phyloP scores from a whole-genome alignment of 2,113 vertebrate genomes.

The Heterocephalus glaber region DNA sequence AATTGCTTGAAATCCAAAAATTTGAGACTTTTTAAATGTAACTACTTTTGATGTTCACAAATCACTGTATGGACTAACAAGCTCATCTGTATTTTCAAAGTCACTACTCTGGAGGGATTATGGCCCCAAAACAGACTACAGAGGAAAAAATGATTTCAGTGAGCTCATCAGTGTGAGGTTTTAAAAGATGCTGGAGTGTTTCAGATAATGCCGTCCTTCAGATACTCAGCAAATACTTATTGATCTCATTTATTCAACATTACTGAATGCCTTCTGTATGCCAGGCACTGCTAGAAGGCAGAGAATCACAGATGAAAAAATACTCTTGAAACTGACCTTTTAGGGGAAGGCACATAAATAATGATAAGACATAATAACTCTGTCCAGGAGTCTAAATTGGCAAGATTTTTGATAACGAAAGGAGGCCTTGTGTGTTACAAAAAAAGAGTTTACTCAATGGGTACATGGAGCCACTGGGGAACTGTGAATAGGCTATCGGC shows the following conservation, averaged over 20 bases:
- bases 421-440: not conserved
- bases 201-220: not conserved
- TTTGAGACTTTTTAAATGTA: not conserved
- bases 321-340: not conserved
- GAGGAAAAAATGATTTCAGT: not conserved
- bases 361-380: not conserved
- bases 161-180: slow-evolving; percentile 7
- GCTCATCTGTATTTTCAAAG: slow-evolving; percentile 19
- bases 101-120: not conserved
- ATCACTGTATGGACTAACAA: not conserved
- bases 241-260: slow-evolving; percentile 24
- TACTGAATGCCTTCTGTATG: not conserved
- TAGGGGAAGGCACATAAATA: not conserved
- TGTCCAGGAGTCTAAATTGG: not conserved
- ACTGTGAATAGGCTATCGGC: not conserved
- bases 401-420: slow-evolving; percentile 26
- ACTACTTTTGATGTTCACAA: slow-evolving; percentile 5
- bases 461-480: not conserved
- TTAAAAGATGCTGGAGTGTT: slow-evolving; percentile 8
- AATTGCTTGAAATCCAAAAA: slow-evolving; percentile 4
- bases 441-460: not conserved
- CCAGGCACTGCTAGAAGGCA: not conserved
- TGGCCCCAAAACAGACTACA: slow-evolving; percentile 12
- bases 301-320: not conserved
- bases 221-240: not conserved